Evolutionary conservation across 2,888 invertebrate species (phyloP), one percentile per base, ranked within the genome.

Genomic region (Gerris lacustris): DNA sequence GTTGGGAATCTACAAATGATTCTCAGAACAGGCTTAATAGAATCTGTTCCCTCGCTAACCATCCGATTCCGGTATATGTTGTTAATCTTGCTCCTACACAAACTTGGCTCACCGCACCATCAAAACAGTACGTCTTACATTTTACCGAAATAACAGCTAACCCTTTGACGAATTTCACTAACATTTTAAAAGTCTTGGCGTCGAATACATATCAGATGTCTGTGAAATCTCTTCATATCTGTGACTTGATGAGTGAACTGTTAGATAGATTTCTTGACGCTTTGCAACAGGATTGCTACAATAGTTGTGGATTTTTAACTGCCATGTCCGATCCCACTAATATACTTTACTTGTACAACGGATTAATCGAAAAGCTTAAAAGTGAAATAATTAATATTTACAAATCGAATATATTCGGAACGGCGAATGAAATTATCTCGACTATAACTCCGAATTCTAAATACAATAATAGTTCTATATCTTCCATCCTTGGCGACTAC

Each of bases 281-380:
- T 6, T 43, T 75, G 17, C 72, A 71, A 43, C 67, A 71, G 67
- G 72, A 74, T 69, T 67, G 69, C 43, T 74, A 71, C 55, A 45
- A 71, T 45, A 67, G 71, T 66, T 64, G 72, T 17, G 70, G 72
- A 31, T 63, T 75, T 11, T 67, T 63, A n/a, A 70, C 71, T 44
- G 81, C 86, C 67, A 77, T 86, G 55, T 83, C 82, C 75, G 83
- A 85, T 77, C 84, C 89, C 69, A 79, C 83, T 76, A 82, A 85
- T 76, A 82, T 88, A 6, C 84, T 88, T 15, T 80, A 81, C 69
- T 80, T 89, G 67, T 89, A 88, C 77, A 91, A 91, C 77, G 83
- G 84, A 75, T 87, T 87, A 44, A 83, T 91, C 43, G 82, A 84
- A 67, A 85, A 85, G 76, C 79, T 90, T 67, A 84, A 84, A 63